Percentiles rank a stretch among this genome's conserved stretches.
phyloP scores from a whole-genome alignment of 2,797 vertebrate species.

The Somateria mollissima region DNA sequence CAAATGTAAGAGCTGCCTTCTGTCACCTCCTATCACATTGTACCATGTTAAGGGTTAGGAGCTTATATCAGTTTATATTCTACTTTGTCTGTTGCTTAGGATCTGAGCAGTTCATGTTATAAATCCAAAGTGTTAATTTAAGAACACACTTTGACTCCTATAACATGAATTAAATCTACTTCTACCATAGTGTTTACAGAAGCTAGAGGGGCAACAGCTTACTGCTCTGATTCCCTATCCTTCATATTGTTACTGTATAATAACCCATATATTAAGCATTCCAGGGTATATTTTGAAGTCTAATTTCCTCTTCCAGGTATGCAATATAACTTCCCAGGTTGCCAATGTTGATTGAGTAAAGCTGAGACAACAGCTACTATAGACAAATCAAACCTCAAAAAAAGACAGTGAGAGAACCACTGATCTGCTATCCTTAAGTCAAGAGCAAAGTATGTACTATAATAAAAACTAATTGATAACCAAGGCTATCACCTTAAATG shows the following conservation, averaged over 20 bases:
- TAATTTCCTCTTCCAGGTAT: slow-evolving; percentile 43
- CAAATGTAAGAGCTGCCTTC: background rate
- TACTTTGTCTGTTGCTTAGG: background rate
- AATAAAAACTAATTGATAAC: background rate
- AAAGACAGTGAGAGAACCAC: background rate
- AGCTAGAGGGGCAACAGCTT: background rate
- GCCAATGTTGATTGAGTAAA: background rate
- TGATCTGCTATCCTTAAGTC: background rate
- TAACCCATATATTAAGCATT: background rate
- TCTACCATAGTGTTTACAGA: background rate
- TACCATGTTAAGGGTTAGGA: background rate
- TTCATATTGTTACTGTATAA: background rate
- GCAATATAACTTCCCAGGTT: background rate
- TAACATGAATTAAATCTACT: background rate
- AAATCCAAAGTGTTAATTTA: background rate
- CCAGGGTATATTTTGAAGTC: background rate
- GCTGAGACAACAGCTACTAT: background rate
- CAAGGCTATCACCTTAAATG: background rate
- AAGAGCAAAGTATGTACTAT: slow-evolving; percentile 59
- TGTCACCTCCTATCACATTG: background rate
- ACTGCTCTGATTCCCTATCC: background rate
- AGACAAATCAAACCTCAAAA: slow-evolving; percentile 4
- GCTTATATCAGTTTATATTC: background rate
- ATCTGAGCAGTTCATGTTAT: background rate
- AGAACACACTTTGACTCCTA: background rate